Evolutionary conservation across 1,140 invertebrate genomes (phyloP).

Genomic region (Drosophila nebulosa): DNA sequence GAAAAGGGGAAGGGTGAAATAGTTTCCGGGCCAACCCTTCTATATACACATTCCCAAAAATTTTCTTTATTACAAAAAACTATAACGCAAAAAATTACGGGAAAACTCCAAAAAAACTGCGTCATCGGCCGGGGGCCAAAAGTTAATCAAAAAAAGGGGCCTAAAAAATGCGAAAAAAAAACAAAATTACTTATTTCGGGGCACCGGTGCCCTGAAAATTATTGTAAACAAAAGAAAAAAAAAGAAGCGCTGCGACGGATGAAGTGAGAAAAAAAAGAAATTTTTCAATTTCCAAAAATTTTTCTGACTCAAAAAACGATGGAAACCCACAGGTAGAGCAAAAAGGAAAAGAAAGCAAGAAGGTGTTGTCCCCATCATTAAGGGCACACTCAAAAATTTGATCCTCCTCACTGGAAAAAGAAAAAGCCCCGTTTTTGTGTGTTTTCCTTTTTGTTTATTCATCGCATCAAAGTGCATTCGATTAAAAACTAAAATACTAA

Average conservation of each 20-base stretch:
- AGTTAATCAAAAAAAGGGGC: conserved; percentile 73
- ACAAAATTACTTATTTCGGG: background rate
- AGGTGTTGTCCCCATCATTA: conserved; percentile 20
- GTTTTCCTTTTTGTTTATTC: conserved; percentile 47
- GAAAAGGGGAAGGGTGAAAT: too few species aligned
- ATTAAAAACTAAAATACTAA: conserved; percentile 66
- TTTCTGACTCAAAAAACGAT: conserved; percentile 47
- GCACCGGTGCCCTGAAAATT: conserved; percentile 36
- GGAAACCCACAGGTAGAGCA: background rate
- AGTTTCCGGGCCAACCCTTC: conserved; percentile 37
- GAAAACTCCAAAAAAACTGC: conserved; percentile 45
- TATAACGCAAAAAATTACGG: background rate
- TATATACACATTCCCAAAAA: conserved; percentile 33
- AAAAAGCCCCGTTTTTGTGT: background rate
- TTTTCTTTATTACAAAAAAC: conserved; percentile 27
- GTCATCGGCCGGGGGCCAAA: conserved; percentile 44
- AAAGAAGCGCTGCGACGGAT: background rate
- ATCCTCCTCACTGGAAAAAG: conserved; percentile 27
- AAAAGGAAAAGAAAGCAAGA: background rate
- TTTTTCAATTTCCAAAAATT: conserved; percentile 42
- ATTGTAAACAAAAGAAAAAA: conserved; percentile 33
- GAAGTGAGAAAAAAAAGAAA: conserved; percentile 2
- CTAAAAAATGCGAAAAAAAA: conserved; percentile 43
- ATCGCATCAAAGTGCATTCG: conserved; percentile 59
- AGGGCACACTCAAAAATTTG: conserved; percentile 63